phyloP scores from a whole-genome alignment of 1,140 invertebrate genomes.

The Heliconius hewitsoni region DNA sequence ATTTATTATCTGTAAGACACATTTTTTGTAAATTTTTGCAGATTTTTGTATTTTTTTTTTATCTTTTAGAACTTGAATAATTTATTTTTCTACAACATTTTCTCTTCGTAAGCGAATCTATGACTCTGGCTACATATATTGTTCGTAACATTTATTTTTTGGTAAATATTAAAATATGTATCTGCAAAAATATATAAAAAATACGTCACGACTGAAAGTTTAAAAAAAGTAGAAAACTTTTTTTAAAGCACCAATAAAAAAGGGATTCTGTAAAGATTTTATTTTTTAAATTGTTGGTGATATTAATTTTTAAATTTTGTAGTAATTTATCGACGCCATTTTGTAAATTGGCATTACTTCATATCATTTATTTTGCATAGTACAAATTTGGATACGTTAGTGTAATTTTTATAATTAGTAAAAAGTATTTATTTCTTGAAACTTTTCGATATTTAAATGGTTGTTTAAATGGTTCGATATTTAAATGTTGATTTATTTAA shows the following conservation, averaged over 20 bases:
- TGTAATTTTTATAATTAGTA: slow-evolving; percentile 21
- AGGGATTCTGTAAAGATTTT: neutral
- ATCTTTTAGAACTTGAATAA: slow-evolving; percentile 4
- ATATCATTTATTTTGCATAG: slow-evolving; percentile 47
- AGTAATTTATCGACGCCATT: neutral
- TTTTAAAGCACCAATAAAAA: neutral
- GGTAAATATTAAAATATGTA: neutral
- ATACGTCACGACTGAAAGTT: slow-evolving; percentile 5
- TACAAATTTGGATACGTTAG: slow-evolving; percentile 52
- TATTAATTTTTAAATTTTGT: neutral
- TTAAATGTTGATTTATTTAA: neutral
- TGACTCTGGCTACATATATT: slow-evolving; percentile 7
- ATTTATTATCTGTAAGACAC: slow-evolving; percentile 12
- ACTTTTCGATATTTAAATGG: neutral
- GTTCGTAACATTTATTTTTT: neutral
- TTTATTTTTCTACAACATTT: slow-evolving; percentile 11
- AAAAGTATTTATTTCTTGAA: neutral
- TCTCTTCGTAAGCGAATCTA: neutral
- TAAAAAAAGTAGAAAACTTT: neutral
- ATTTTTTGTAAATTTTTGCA: slow-evolving; percentile 16
- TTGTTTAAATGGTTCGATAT: neutral
- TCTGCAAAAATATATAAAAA: slow-evolving; percentile 12
- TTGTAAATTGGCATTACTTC: slow-evolving; percentile 14
- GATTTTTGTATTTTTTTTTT: slow-evolving; percentile 10
- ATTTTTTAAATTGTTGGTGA: neutral